phyloP scores from a whole-genome alignment of 1,140 invertebrate species.

The Kradibia gibbosae region DNA sequence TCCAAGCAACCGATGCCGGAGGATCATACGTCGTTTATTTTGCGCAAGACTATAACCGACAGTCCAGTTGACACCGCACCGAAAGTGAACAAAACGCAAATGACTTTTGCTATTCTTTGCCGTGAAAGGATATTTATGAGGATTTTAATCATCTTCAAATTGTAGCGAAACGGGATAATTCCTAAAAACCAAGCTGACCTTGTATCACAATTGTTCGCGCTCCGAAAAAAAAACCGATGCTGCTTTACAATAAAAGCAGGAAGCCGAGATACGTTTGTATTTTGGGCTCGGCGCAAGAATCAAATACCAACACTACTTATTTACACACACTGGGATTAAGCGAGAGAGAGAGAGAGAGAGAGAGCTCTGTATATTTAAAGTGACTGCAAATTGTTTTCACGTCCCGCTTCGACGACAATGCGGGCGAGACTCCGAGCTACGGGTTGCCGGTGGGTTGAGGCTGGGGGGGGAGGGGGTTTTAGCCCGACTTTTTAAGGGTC shows the following conservation, averaged over 20 bases:
- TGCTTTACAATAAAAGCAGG: background rate
- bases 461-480: too few relatives aligned
- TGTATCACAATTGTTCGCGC: background rate
- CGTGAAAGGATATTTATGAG: too few relatives aligned
- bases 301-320: background rate
- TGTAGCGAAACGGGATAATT: background rate
- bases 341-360: too few relatives aligned
- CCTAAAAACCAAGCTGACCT: background rate
- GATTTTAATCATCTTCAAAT: background rate
- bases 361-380: background rate
- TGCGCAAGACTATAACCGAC: too few relatives aligned
- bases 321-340: background rate
- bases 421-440: too few relatives aligned
- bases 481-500: background rate
- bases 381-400: background rate
- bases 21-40: too few relatives aligned
- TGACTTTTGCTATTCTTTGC: too few relatives aligned
- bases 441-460: too few relatives aligned
- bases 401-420: background rate
- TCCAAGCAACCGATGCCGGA: too few relatives aligned
- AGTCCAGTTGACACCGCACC: too few relatives aligned
- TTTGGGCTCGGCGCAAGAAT: background rate
- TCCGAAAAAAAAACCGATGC: conserved; percentile 4
- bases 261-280: background rate
- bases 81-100: too few relatives aligned